Conservation (phyloP, 2,888 invertebrate species). For the Ernsta delagoae region DNA sequence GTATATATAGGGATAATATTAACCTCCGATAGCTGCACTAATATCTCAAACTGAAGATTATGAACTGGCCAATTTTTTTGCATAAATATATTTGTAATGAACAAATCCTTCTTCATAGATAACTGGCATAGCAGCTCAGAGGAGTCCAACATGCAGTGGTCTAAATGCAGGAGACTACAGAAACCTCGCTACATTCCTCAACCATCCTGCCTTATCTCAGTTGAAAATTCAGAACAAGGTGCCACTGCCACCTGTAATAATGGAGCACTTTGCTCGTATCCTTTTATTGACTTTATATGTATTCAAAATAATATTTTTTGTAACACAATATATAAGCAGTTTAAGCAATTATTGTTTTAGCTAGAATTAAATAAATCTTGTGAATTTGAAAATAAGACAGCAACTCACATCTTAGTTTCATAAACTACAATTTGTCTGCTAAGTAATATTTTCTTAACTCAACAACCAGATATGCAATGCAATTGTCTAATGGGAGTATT, state of each 20-base stretch:
- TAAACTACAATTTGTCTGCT: not conserved
- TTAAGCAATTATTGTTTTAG: too few species aligned
- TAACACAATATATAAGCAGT: too few species aligned
- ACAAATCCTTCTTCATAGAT: constrained; percentile 64
- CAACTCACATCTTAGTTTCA: too few species aligned
- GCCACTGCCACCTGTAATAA: constrained; percentile 95
- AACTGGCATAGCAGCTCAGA: constrained; percentile 87
- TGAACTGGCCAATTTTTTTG: too few species aligned
- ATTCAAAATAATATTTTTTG: too few species aligned
- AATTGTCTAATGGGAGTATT: constrained; percentile 99
- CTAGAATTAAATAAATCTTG: too few species aligned
- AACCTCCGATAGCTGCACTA: too few species aligned
- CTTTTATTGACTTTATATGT: constrained; percentile 68
- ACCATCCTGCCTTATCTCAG: constrained; percentile 90
- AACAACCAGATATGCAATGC: constrained; percentile 93
- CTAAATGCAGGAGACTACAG: constrained; percentile 96
- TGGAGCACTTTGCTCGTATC: constrained; percentile 98
- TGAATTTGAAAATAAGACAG: too few species aligned
- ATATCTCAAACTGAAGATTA: too few species aligned
- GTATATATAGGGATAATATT: too few species aligned
- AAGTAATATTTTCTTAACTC: constrained; percentile 1
- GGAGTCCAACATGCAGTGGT: constrained; percentile 94
- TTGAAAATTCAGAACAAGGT: constrained; percentile 92
- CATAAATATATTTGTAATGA: too few species aligned
- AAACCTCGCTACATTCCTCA: constrained; percentile 88